These are phyloP conservation scores for Theonella swinhoei DNA, from an alignment of 37 sponge, comb jelly and placozoan genomes.

Conservation along the genomic window DNA sequence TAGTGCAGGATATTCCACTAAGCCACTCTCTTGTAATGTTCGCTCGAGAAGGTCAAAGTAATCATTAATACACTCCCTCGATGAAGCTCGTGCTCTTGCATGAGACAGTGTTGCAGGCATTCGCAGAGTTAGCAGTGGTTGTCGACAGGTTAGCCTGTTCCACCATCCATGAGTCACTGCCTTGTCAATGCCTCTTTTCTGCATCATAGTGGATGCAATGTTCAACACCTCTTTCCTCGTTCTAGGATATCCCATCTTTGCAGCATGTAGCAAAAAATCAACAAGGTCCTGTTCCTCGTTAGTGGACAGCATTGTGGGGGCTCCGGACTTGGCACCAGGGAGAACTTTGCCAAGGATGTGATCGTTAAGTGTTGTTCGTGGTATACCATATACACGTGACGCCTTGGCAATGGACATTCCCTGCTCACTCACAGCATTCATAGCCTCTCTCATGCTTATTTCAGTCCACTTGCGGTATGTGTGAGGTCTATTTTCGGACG, in stretches of 20 bases:
- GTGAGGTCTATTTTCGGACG: no score
- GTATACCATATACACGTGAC: neutral
- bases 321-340: neutral
- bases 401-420: neutral
- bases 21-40: constrained; percentile 26
- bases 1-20: constrained; percentile 32
- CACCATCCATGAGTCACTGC: constrained; percentile 19
- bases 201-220: neutral
- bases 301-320: neutral
- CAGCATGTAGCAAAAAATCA: neutral
- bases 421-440: neutral
- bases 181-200: constrained; percentile 1
- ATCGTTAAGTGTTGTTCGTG: neutral
- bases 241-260: constrained; percentile 2
- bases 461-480: neutral
- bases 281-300: neutral
- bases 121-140: constrained; percentile 2
- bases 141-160: constrained; percentile 9
- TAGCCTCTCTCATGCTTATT: neutral
- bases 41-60: constrained; percentile 34
- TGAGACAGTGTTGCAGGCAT: constrained; percentile 20
- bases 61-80: constrained; percentile 1
- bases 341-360: neutral
- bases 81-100: constrained; percentile 19
- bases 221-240: no score